Evolutionary conservation across 1,140 invertebrate species (phyloP).

Genomic region (Trichonephila clavata): DNA sequence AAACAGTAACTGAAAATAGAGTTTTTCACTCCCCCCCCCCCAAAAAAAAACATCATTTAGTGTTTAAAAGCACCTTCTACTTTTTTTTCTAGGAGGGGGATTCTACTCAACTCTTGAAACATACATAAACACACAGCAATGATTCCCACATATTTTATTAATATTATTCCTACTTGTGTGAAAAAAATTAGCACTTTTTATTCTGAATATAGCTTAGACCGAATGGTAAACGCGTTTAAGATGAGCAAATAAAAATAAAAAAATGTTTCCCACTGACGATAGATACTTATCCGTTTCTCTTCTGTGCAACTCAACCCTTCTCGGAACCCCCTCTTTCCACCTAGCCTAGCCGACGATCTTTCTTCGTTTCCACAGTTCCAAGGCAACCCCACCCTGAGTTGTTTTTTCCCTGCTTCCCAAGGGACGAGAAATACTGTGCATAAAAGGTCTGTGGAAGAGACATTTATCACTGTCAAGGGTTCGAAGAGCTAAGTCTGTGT

Average conservation of each 20-base stretch:
- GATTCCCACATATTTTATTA: neutral
- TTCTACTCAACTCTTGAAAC: no score
- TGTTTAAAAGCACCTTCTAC: no score
- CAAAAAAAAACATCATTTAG: no score
- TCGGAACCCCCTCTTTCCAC: neutral
- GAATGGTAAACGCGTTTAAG: neutral
- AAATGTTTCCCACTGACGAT: neutral
- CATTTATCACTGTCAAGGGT: slow-evolving; percentile 38
- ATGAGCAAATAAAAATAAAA: neutral
- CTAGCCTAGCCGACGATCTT: neutral
- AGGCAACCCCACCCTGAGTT: neutral
- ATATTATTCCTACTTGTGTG: neutral
- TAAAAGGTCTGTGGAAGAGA: slow-evolving; percentile 16
- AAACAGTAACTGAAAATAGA: no score
- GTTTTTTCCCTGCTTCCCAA: neutral
- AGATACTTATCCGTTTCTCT: neutral
- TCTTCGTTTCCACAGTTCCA: slow-evolving; percentile 8
- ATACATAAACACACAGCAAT: no score
- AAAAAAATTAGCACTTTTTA: neutral
- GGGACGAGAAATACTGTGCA: neutral
- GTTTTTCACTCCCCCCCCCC: no score
- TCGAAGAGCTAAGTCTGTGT: slow-evolving; percentile 3
- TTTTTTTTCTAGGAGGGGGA: no score
- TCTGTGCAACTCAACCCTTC: slow-evolving; percentile 12
- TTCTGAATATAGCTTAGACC: neutral